Percentiles rank a stretch among this genome's conserved stretches.
phyloP scores from a whole-genome alignment of 2,888 invertebrate species.

The Andrena bicolor region DNA sequence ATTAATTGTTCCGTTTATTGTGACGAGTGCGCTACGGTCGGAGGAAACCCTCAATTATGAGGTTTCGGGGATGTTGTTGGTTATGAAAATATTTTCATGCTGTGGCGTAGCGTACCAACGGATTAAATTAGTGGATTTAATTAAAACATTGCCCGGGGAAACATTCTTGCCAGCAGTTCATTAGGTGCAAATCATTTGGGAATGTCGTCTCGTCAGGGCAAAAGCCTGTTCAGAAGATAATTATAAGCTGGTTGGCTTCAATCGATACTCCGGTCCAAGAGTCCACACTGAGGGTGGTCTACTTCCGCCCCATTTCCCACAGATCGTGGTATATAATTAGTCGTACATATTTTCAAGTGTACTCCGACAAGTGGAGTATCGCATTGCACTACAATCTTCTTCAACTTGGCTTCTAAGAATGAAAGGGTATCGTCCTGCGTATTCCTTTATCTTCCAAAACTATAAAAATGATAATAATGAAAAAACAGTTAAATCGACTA shows the following conservation, averaged over 20 bases:
- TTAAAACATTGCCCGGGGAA: neutral
- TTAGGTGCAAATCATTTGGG: neutral
- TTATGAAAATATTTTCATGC: neutral
- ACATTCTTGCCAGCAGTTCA: neutral
- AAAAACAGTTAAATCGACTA: too few relatives aligned
- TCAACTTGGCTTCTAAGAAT: neutral
- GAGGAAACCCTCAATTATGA: slow-evolving; percentile 8
- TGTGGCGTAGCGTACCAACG: neutral
- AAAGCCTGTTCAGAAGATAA: neutral
- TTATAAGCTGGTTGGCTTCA: slow-evolving; percentile 9
- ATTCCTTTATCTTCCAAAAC: too few relatives aligned
- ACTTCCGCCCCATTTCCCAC: neutral
- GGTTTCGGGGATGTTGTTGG: neutral
- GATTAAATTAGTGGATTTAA: slow-evolving; percentile 13
- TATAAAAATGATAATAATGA: too few relatives aligned
- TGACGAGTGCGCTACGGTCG: neutral
- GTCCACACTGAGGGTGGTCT: neutral
- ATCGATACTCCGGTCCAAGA: slow-evolving; percentile 1
- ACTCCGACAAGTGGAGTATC: neutral
- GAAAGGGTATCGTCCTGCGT: neutral
- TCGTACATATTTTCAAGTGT: neutral
- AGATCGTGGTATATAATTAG: slow-evolving; percentile 4
- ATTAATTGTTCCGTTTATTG: slow-evolving; percentile 20
- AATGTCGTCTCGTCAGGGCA: neutral
- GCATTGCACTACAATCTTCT: neutral